These are phyloP conservation scores for Sweltsa coloradensis DNA, from an alignment of 1,140 invertebrate genomes.

Conservation along the genomic window DNA sequence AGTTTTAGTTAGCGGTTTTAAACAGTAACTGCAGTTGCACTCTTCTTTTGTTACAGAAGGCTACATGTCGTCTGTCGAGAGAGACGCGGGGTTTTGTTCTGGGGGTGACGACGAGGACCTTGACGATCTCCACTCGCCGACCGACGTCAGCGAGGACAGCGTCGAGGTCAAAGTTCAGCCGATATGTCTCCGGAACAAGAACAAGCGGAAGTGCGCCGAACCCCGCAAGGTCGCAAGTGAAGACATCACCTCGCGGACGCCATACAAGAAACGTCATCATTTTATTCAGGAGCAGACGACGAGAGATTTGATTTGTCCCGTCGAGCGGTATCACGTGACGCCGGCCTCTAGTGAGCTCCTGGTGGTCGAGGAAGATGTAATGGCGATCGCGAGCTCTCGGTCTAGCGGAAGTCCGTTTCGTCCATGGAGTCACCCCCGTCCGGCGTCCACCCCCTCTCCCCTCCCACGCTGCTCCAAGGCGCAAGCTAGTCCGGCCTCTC, in stretches of 20 bases:
- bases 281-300: too few species aligned
- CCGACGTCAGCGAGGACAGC: constrained; percentile 57
- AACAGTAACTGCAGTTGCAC: too few species aligned
- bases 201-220: constrained; percentile 59
- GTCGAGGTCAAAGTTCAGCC: constrained; percentile 50
- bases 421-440: constrained; percentile 33
- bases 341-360: too few species aligned
- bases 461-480: constrained; percentile 15
- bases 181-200: constrained; percentile 37
- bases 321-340: constrained; percentile 25
- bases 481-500: constrained; percentile 19
- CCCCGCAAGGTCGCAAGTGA: constrained; percentile 40
- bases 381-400: constrained; percentile 16
- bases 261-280: constrained; percentile 48
- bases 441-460: constrained; percentile 17
- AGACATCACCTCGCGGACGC: constrained; percentile 36
- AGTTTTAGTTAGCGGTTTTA: too few species aligned
- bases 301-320: constrained; percentile 28
- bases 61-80: constrained; percentile 30
- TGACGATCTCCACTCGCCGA: constrained; percentile 46
- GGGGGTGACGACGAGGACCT: constrained; percentile 45
- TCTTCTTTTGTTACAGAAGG: not conserved
- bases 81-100: constrained; percentile 58
- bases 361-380: too few species aligned
- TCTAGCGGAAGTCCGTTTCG: constrained; percentile 33